phyloP scores from a whole-genome alignment of 2,113 vertebrate species.

The Petroica traversi region DNA sequence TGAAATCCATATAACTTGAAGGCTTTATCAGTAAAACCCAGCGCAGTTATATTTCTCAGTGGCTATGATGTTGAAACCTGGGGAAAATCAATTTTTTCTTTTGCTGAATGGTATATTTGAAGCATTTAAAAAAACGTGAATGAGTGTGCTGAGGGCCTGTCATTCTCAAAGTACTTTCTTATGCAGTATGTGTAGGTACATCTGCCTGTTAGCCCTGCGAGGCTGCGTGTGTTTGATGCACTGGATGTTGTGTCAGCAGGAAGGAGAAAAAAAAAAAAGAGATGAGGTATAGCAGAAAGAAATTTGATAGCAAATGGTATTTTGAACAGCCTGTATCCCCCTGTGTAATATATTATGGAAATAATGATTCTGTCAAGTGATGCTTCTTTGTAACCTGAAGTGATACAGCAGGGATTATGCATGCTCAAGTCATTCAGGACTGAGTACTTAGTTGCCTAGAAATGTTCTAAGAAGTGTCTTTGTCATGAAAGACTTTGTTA shows the following conservation, averaged over 20 bases:
- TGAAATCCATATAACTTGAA: conserved; percentile 42
- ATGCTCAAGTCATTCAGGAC: not conserved
- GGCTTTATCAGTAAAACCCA: conserved; percentile 46
- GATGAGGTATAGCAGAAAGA: conserved; percentile 1
- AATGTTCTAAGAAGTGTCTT: not conserved
- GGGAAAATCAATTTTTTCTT: conserved; percentile 53
- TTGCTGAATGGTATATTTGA: conserved; percentile 53
- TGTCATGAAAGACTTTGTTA: not conserved
- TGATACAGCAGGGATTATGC: conserved; percentile 24
- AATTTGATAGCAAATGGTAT: conserved; percentile 26
- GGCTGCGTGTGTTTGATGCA: conserved; percentile 44
- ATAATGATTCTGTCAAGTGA: conserved; percentile 41
- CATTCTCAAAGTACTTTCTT: conserved; percentile 33
- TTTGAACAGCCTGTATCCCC: conserved; percentile 7
- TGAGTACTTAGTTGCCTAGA: not conserved
- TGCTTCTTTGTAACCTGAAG: conserved; percentile 8
- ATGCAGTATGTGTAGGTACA: conserved; percentile 28
- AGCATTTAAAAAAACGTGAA: conserved; percentile 44
- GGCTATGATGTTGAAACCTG: conserved; percentile 40
- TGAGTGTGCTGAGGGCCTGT: conserved; percentile 28
- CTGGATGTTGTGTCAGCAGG: conserved; percentile 45
- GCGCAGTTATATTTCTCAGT: conserved; percentile 32
- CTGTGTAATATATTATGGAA: conserved; percentile 50
- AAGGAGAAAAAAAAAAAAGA: conserved; percentile 6
- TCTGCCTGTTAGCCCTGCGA: conserved; percentile 46